phyloP scores from a whole-genome alignment of 2,797 vertebrate species.

The Dryobates pubescens region DNA sequence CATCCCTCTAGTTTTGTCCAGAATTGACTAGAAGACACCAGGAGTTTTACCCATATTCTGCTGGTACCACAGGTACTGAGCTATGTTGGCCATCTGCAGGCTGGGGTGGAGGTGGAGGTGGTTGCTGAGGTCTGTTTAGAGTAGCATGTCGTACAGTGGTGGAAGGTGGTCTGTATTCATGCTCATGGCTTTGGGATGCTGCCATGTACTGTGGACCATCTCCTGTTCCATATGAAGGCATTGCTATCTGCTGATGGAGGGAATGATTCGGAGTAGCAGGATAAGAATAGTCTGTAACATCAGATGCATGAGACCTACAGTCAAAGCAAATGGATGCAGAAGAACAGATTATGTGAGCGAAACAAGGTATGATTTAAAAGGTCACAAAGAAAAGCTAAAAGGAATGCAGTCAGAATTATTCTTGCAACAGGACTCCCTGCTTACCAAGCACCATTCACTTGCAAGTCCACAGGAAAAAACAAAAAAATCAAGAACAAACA shows the following conservation, averaged over 20 bases:
- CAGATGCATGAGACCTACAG: constrained; percentile 87
- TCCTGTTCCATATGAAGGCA: constrained; percentile 82
- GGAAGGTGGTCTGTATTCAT: constrained; percentile 85
- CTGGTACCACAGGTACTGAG: constrained; percentile 81
- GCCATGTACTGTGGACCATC: constrained; percentile 74
- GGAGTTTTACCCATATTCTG: constrained; percentile 88
- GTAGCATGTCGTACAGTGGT: constrained; percentile 85
- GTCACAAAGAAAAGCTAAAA: background rate
- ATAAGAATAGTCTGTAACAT: constrained; percentile 89
- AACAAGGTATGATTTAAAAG: background rate
- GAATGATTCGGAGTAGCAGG: constrained; percentile 93
- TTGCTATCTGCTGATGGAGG: constrained; percentile 84
- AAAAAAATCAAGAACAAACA: constrained; percentile 30
- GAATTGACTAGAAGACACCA: background rate
- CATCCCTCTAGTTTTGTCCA: background rate
- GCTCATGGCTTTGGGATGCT: constrained; percentile 82
- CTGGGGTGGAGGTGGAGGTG: constrained; percentile 91
- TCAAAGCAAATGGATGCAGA: constrained; percentile 30
- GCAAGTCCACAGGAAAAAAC: constrained; percentile 10
- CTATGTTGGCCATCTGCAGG: constrained; percentile 83
- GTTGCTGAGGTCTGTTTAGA: constrained; percentile 91
- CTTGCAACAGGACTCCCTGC: background rate
- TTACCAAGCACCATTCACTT: background rate
- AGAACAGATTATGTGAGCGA: background rate
- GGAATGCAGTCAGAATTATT: background rate